Percentiles rank a stretch among this genome's conserved stretches.
Conservation (phyloP, 2,113 vertebrate genomes). For the Tragelaphus scriptus region DNA sequence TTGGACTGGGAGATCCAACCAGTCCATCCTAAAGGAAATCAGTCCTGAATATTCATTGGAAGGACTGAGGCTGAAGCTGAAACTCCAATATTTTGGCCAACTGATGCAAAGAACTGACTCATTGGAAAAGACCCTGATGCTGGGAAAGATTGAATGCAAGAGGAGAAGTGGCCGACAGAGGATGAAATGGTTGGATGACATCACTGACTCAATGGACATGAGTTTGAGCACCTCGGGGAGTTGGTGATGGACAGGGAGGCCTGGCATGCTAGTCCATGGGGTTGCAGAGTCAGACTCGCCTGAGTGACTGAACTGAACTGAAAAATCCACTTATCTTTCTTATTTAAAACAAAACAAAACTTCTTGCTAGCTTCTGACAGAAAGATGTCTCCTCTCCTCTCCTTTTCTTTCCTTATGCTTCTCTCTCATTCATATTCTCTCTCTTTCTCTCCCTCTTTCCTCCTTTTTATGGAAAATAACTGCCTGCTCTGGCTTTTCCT, state of each 20-base stretch:
- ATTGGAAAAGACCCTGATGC: neutral
- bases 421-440: neutral
- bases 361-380: neutral
- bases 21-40: neutral
- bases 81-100: neutral
- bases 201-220: rapidly evolving
- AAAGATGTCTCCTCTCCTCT: neutral
- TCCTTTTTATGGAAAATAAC: neutral
- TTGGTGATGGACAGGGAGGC: neutral
- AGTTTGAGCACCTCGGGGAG: neutral
- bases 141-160: neutral
- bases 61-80: neutral
- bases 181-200: neutral
- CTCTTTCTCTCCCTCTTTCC: rapidly evolving
- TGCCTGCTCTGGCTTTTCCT: neutral
- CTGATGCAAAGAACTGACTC: neutral
- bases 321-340: neutral
- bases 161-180: neutral
- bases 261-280: neutral
- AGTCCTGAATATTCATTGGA: neutral
- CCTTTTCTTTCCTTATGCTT: rapidly evolving
- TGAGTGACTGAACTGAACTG: neutral
- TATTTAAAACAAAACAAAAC: neutral
- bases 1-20: neutral
- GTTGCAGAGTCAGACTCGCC: neutral